Percentiles rank a stretch among this genome's conserved stretches.
These are phyloP conservation scores for Antechinus flavipes DNA, from an alignment of 2,113 vertebrate species.

Conservation along the genomic window DNA sequence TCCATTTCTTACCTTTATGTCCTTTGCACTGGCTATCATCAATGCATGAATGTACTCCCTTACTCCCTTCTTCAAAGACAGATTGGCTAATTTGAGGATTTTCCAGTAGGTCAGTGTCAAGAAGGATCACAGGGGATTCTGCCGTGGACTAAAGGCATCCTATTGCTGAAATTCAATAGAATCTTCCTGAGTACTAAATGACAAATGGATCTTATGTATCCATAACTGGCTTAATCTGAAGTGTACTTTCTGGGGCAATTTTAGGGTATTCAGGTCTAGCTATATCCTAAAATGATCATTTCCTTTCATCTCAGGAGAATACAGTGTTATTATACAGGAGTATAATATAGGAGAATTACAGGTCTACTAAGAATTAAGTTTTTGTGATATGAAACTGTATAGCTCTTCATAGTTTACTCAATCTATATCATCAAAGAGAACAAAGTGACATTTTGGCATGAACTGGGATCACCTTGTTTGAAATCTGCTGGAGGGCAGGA, in stretches of 20 bases:
- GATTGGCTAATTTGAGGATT: neutral
- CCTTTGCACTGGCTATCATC: neutral
- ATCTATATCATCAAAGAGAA: neutral
- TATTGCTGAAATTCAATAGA: neutral
- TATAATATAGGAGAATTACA: neutral
- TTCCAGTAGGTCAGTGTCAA: neutral
- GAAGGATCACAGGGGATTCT: neutral
- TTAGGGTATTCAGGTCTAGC: slow-evolving; percentile 17
- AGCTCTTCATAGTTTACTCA: neutral
- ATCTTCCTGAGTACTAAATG: neutral
- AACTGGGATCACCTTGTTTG: neutral
- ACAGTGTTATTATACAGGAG: neutral
- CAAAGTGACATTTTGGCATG: neutral
- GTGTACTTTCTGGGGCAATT: neutral
- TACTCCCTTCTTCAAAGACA: neutral
- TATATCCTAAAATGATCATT: neutral
- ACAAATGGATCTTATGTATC: neutral
- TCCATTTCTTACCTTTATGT: neutral
- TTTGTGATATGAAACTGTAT: neutral
- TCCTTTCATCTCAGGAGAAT: neutral
- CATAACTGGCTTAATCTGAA: neutral
- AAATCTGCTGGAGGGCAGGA: neutral
- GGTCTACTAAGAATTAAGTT: neutral
- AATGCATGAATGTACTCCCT: neutral
- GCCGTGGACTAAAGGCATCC: neutral